Conservation (phyloP, 1,140 invertebrate species). For the Heliconius himera region DNA sequence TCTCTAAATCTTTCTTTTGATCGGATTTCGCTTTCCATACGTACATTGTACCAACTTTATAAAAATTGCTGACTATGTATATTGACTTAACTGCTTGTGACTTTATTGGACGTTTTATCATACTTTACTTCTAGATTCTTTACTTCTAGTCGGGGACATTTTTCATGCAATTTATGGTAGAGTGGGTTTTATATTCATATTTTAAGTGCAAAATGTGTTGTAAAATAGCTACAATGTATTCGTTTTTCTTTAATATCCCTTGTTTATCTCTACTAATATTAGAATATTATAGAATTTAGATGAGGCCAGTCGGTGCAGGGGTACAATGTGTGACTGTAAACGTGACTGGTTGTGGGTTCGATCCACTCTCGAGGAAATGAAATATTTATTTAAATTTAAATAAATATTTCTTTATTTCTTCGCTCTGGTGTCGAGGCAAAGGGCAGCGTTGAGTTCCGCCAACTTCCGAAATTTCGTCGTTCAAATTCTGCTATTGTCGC, state of each 20-base stretch:
- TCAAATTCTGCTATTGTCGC: too few relatives aligned
- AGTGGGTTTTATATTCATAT: background rate
- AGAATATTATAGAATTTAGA: too few relatives aligned
- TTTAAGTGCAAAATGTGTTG: background rate
- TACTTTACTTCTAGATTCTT: background rate
- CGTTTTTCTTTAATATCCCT: background rate
- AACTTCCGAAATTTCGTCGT: too few relatives aligned
- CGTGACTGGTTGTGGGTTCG: too few relatives aligned
- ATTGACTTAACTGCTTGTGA: constrained; percentile 23
- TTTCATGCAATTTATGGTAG: background rate
- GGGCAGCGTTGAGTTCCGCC: too few relatives aligned
- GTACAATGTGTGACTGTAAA: too few relatives aligned
- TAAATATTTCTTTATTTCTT: too few relatives aligned
- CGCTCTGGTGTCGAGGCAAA: too few relatives aligned
- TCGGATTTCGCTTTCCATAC: background rate
- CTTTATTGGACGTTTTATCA: constrained; percentile 17
- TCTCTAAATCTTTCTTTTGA: background rate
- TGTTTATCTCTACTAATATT: too few relatives aligned
- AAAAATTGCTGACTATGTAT: constrained; percentile 16
- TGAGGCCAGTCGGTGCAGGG: too few relatives aligned
- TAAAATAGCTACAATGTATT: background rate
- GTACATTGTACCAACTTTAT: background rate
- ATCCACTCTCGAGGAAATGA: too few relatives aligned
- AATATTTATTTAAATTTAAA: too few relatives aligned
- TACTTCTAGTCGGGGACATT: background rate